Conservation (phyloP, 2,888 invertebrate species). For the Quadroppia sp. region DNA sequence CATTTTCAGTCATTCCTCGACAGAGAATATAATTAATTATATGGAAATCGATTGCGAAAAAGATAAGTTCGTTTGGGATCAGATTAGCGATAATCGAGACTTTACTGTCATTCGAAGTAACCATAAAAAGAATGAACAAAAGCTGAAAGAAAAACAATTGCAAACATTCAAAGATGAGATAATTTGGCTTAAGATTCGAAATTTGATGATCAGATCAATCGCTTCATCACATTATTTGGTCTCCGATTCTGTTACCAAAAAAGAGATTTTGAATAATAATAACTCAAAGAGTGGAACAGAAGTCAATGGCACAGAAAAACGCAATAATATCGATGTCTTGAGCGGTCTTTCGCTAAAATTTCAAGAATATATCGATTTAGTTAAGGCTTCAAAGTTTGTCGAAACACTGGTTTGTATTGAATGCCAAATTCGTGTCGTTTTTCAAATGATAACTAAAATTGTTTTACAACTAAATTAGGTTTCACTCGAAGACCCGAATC, state of each 20-base stretch:
- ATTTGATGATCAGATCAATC: conserved; percentile 52
- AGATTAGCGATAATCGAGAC: conserved; percentile 70
- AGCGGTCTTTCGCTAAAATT: not conserved
- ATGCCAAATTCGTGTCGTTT: not conserved
- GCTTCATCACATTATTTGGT: conserved; percentile 49
- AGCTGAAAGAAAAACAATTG: not conserved
- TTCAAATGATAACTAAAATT: not conserved
- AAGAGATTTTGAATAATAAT: not conserved
- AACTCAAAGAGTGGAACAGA: not conserved
- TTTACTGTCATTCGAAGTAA: conserved; percentile 60
- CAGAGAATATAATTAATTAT: conserved; percentile 58
- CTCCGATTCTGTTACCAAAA: not conserved
- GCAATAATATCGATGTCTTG: not conserved
- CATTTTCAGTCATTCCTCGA: conserved; percentile 51
- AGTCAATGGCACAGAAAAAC: conserved; percentile 5
- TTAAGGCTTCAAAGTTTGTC: not conserved
- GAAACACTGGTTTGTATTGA: not conserved
- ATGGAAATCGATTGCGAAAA: conserved; percentile 62
- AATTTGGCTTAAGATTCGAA: conserved; percentile 53
- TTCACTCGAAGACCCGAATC: conserved; percentile 45
- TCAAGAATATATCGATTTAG: conserved; percentile 11
- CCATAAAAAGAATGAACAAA: conserved; percentile 19
- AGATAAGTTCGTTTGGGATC: conserved; percentile 61
- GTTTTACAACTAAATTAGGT: conserved; percentile 40
- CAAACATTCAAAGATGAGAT: conserved; percentile 27